Conservation (phyloP, 2,888 invertebrate genomes). For the Lochmaea capreae region DNA sequence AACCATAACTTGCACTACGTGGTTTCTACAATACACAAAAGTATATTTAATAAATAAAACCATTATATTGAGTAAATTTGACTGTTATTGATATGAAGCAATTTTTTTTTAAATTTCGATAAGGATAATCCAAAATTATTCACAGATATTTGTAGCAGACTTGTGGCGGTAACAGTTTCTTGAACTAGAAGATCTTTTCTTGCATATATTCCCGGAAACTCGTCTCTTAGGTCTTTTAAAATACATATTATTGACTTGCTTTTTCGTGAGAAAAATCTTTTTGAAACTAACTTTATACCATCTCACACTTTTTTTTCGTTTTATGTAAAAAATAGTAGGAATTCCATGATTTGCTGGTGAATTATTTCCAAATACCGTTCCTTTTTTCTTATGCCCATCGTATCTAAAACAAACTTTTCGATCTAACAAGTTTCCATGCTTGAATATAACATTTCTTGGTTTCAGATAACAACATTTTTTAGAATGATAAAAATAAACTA, state of each 20-base stretch:
- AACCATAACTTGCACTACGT: too few species aligned
- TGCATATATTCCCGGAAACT: slow-evolving; percentile 11
- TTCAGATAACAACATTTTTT: slow-evolving; percentile 46
- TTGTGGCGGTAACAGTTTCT: background rate
- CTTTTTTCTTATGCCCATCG: slow-evolving; percentile 41
- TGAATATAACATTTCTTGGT: slow-evolving; percentile 47
- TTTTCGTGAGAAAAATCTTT: slow-evolving; percentile 49
- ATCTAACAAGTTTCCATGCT: slow-evolving; percentile 50
- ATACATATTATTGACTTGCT: slow-evolving; percentile 46
- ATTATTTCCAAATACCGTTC: slow-evolving; percentile 51
- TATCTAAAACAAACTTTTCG: slow-evolving; percentile 45
- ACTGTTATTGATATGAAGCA: background rate
- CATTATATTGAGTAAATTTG: background rate
- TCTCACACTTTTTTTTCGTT: slow-evolving; percentile 34
- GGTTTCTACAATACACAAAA: too few species aligned
- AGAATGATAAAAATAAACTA: slow-evolving; percentile 48
- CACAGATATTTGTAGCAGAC: background rate
- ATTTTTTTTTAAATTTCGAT: background rate
- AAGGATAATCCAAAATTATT: background rate
- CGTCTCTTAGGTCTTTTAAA: slow-evolving; percentile 28
- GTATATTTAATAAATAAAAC: background rate
- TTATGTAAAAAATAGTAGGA: slow-evolving; percentile 49
- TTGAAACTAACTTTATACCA: slow-evolving; percentile 49
- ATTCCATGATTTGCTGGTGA: slow-evolving; percentile 51
- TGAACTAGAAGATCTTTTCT: background rate